Evolutionary conservation across 2,113 vertebrate genomes (phyloP).

Genomic region (Saguinus midas): DNA sequence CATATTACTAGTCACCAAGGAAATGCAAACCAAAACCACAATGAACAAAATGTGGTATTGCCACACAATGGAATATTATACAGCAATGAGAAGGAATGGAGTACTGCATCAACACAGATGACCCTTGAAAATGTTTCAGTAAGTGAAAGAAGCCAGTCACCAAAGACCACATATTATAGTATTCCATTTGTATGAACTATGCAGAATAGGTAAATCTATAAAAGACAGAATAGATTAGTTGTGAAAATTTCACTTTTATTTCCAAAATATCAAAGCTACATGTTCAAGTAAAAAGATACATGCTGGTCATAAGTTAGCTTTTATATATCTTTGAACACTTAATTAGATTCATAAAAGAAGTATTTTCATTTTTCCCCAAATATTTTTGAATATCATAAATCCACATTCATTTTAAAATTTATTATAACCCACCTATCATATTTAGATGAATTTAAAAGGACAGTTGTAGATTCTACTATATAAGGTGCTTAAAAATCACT

Average conservation of each 20-base stretch:
- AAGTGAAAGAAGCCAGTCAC: neutral
- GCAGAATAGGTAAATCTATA: neutral
- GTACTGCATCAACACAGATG: neutral
- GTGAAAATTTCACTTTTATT: neutral
- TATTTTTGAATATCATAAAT: conserved; percentile 22
- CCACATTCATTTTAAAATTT: neutral
- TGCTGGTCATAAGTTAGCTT: neutral
- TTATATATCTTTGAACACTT: neutral
- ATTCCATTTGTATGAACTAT: neutral
- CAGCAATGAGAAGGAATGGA: neutral
- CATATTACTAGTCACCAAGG: neutral
- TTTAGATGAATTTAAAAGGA: neutral
- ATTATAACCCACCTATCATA: neutral
- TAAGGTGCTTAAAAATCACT: neutral
- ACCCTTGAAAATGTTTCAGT: neutral
- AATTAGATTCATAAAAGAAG: conserved; percentile 9
- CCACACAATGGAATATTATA: neutral
- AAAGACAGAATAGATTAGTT: neutral
- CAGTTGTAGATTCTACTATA: neutral
- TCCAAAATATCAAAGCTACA: neutral
- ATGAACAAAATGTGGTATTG: neutral
- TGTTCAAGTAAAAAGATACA: neutral
- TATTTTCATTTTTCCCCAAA: neutral
- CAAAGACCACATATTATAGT: neutral
- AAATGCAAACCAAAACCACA: conserved; percentile 7